Percentiles rank a stretch among this genome's conserved stretches.
phyloP scores from a whole-genome alignment of 2,797 vertebrate species.

The Petrocephalus schoutedeni region DNA sequence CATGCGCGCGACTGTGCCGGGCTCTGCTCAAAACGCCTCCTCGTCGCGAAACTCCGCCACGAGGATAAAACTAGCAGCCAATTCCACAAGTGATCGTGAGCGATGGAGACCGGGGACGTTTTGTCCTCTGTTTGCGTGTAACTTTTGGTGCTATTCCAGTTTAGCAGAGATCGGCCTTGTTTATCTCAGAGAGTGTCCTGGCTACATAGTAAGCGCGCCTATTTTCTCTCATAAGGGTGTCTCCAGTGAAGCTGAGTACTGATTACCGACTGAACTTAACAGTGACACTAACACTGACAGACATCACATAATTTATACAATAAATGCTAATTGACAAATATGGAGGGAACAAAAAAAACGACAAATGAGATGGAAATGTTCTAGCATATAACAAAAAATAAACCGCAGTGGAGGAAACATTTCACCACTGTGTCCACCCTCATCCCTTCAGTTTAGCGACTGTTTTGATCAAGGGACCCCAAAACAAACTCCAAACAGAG shows the following conservation, averaged over 20 bases:
- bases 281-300: not conserved
- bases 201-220: not conserved
- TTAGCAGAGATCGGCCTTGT: not conserved
- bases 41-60: not conserved
- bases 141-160: not conserved
- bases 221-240: not conserved
- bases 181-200: not conserved
- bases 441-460: not conserved
- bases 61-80: not conserved
- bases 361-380: not conserved
- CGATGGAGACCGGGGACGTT: not conserved
- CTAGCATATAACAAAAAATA: not conserved
- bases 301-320: not conserved
- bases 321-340: not conserved
- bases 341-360: not conserved
- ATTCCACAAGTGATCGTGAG: not conserved
- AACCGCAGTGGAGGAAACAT: not conserved
- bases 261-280: not conserved
- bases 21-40: not conserved
- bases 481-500: not conserved
- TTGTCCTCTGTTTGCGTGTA: not conserved
- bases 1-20: not conserved
- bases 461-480: conserved; percentile 1
- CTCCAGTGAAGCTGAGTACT: not conserved
- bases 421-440: not conserved